phyloP scores from a whole-genome alignment of 2,888 invertebrate species.

The Tetranychus piercei region DNA sequence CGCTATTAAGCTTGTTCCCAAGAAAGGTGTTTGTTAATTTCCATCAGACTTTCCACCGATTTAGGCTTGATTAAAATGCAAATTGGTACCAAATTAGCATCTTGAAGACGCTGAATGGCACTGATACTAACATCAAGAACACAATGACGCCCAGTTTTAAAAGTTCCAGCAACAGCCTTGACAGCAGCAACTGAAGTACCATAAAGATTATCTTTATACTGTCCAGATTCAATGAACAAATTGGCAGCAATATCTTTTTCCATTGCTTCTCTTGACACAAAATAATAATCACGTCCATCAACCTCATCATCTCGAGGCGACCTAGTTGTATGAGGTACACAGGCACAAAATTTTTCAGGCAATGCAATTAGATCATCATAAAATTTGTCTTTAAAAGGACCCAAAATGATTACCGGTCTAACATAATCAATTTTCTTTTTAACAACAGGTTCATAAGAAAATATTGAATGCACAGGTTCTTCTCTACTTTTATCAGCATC shows the following conservation, averaged over 20 bases:
- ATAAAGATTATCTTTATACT: conserved; percentile 98
- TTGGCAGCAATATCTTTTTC: conserved; percentile 92
- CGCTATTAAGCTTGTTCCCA: conserved; percentile 98
- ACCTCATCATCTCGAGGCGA: conserved; percentile 89
- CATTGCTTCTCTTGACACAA: conserved; percentile 92
- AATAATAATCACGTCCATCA: conserved; percentile 95
- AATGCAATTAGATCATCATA: conserved; percentile 98
- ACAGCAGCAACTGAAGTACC: conserved; percentile 96
- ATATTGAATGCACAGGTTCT: conserved; percentile 28
- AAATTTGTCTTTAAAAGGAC: conserved; percentile 89
- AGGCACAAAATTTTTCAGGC: conserved; percentile 96
- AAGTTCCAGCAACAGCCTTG: conserved; percentile 56
- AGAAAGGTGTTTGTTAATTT: conserved; percentile 95
- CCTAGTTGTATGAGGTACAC: conserved; percentile 97
- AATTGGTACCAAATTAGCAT: conserved; percentile 89
- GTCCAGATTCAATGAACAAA: conserved; percentile 96
- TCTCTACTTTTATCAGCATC: not conserved
- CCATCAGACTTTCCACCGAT: conserved; percentile 91
- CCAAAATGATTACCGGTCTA: conserved; percentile 91
- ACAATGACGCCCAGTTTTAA: conserved; percentile 92
- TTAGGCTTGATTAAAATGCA: conserved; percentile 97
- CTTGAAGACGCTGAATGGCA: conserved; percentile 94
- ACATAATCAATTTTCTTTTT: conserved; percentile 82
- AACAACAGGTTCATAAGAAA: conserved; percentile 84
- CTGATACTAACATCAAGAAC: conserved; percentile 99